These are phyloP conservation scores for Seriola rivoliana DNA, from an alignment of 2,113 vertebrate species.

Conservation along the genomic window DNA sequence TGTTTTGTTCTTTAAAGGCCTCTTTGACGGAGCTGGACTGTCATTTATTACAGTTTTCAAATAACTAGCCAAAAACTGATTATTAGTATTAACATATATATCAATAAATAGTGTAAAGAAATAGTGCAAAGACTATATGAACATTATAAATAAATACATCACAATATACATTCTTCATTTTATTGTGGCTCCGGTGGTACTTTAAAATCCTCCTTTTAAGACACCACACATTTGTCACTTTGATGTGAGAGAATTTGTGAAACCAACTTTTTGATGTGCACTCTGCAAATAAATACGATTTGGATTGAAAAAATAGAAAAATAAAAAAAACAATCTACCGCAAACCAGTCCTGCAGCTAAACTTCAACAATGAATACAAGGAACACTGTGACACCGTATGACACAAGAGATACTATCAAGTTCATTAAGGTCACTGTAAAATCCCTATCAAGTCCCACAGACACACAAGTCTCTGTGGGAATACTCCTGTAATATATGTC, in stretches of 20 bases:
- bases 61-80: no score
- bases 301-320: not conserved
- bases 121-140: no score
- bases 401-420: conserved; percentile 14
- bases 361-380: not conserved
- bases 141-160: no score
- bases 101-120: no score
- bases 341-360: not conserved
- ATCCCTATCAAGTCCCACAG: conserved; percentile 32
- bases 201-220: no score
- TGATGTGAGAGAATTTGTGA: not conserved
- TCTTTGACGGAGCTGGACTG: no score
- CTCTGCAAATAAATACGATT: not conserved
- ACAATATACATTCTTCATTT: no score
- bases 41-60: no score
- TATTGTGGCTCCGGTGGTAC: no score
- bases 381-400: not conserved
- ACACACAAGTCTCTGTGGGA: conserved; percentile 29
- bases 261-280: not conserved
- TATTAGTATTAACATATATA: no score
- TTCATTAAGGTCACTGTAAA: conserved; percentile 29
- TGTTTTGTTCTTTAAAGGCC: not conserved
- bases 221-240: no score
- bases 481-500: conserved; percentile 47
- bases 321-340: no score